Conservation (phyloP, 2,797 vertebrate genomes). For the Picus viridis region DNA sequence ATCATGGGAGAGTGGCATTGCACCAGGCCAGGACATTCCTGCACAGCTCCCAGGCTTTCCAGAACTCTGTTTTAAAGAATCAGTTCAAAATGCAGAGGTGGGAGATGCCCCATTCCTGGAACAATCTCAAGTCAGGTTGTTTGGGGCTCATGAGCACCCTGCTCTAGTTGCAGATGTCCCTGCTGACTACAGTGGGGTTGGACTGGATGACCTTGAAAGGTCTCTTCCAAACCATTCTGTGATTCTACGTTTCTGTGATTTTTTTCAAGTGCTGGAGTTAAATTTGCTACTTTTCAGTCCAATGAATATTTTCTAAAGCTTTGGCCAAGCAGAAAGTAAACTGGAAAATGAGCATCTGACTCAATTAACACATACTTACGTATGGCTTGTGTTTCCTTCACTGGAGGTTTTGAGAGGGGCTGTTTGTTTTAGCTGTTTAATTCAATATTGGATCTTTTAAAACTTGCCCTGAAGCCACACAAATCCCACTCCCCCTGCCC, state of each 20-base stretch:
- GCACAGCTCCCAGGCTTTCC: no score
- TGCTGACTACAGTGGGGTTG: no score
- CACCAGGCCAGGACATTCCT: no score
- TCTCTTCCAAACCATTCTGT: no score
- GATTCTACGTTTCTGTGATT: neutral
- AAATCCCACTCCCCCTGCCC: neutral
- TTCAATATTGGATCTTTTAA: neutral
- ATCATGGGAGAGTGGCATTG: no score
- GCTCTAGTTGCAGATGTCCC: no score
- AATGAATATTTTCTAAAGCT: neutral
- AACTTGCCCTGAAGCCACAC: neutral
- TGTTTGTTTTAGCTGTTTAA: neutral
- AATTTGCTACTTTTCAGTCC: neutral
- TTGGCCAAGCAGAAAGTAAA: constrained; percentile 1
- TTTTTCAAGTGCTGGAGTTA: neutral
- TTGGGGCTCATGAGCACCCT: no score
- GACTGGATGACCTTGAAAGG: no score
- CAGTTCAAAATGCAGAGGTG: no score
- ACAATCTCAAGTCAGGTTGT: no score
- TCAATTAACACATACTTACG: neutral
- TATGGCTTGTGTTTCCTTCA: neutral
- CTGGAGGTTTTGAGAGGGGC: neutral
- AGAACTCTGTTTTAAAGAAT: no score
- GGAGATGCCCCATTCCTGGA: no score
- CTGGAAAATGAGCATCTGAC: neutral